Evolutionary conservation across 2,797 vertebrate species (phyloP).

Genomic region (Hipposideros larvatus): DNA sequence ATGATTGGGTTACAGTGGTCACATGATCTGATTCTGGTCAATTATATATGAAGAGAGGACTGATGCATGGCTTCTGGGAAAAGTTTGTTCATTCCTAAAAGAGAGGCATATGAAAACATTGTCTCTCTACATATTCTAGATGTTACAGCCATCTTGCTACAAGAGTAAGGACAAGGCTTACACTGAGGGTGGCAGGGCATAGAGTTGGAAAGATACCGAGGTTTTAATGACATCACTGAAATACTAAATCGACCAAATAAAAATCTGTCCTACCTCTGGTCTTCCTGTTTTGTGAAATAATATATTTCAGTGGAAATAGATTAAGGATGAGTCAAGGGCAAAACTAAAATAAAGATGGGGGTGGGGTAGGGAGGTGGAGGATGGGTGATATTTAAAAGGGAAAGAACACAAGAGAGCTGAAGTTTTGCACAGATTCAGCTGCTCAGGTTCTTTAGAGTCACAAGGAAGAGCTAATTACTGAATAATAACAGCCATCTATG

Average conservation of each 20-base stretch:
- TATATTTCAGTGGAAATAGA: not conserved
- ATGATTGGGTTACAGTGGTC: not conserved
- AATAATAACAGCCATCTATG: not conserved
- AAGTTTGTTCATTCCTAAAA: not conserved
- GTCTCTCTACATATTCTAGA: not conserved
- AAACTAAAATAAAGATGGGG: not conserved
- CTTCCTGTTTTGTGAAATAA: slow-evolving; percentile 13
- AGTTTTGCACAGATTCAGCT: not conserved
- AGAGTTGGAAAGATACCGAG: not conserved
- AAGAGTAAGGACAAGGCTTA: not conserved
- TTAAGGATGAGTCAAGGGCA: not conserved
- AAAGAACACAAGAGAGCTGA: slow-evolving; percentile 11
- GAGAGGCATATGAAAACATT: not conserved
- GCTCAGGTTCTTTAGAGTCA: not conserved
- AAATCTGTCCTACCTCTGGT: not conserved
- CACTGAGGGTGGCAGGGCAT: not conserved
- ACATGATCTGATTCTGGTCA: not conserved
- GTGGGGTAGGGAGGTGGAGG: not conserved
- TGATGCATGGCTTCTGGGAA: not conserved
- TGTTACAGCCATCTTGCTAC: not conserved
- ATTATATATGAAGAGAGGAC: slow-evolving; percentile 18
- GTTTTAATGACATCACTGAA: not conserved
- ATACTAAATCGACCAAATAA: not conserved
- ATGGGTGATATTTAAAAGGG: not conserved
- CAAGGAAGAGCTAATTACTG: not conserved